These are phyloP conservation scores for Hydropsyche tenuis DNA, from an alignment of 1,140 invertebrate genomes.

Conservation along the genomic window DNA sequence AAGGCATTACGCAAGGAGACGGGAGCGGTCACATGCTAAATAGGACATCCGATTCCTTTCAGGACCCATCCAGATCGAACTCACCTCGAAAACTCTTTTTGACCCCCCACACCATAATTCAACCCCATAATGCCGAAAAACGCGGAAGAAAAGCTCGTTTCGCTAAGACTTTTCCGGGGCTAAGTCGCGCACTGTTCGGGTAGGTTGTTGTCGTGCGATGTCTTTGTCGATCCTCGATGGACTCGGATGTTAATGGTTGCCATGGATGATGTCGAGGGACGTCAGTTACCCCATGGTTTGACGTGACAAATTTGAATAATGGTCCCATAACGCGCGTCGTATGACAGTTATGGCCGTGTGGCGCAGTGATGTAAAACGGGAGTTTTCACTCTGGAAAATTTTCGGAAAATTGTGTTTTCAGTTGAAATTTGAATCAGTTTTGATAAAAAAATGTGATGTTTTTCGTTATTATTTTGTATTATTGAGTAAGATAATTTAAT, in stretches of 20 bases:
- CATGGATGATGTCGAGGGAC: neutral
- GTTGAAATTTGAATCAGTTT: too few relatives aligned
- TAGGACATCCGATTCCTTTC: slow-evolving; percentile 40
- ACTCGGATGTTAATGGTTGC: neutral
- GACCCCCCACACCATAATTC: too few relatives aligned
- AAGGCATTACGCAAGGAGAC: slow-evolving; percentile 36
- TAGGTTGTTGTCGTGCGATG: neutral
- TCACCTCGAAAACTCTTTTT: neutral
- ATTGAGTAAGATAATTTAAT: too few relatives aligned
- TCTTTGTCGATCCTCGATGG: neutral
- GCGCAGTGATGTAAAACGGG: neutral
- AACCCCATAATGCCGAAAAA: too few relatives aligned
- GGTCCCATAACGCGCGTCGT: neutral
- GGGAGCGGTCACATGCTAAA: slow-evolving; percentile 38
- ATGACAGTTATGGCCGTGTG: neutral
- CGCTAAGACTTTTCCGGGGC: too few relatives aligned
- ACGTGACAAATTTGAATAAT: slow-evolving; percentile 19
- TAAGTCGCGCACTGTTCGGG: too few relatives aligned
- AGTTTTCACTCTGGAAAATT: too few relatives aligned
- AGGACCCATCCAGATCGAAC: neutral
- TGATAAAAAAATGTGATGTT: too few relatives aligned
- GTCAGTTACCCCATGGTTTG: neutral
- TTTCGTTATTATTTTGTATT: too few relatives aligned
- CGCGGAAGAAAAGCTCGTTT: too few relatives aligned
- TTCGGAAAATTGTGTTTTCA: too few relatives aligned